A percentile compares a stretch with the other conserved stretches of the same genome.
These are phyloP conservation scores for Macquaria australasica DNA, from an alignment of 2,113 vertebrate species.

Conservation along the genomic window DNA sequence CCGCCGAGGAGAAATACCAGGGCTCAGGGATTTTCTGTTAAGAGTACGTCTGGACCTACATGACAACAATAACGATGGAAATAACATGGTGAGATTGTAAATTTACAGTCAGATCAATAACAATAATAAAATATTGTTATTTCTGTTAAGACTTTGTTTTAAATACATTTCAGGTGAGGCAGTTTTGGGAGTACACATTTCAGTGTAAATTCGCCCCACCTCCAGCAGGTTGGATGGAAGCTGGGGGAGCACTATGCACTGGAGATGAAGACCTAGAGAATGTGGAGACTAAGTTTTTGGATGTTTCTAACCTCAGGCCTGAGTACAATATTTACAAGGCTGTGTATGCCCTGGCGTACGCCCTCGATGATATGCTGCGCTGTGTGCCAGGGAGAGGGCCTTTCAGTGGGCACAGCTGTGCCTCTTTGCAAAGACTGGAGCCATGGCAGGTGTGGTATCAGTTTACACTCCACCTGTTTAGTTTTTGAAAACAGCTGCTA, in stretches of 20 bases:
- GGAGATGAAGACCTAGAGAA: conserved; percentile 74
- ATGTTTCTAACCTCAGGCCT: conserved; percentile 72
- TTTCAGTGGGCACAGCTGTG: conserved; percentile 75
- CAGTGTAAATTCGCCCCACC: conserved; percentile 71
- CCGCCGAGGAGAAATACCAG: conserved; percentile 77
- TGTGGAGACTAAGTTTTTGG: conserved; percentile 59
- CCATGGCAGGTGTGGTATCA: conserved; percentile 79
- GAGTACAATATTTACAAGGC: conserved; percentile 85
- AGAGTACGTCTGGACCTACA: conserved; percentile 57
- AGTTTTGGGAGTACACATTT: conserved; percentile 82
- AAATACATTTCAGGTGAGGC: conserved; percentile 52
- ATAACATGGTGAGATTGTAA: conserved; percentile 63
- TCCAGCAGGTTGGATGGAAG: conserved; percentile 40
- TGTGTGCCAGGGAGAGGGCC: conserved; percentile 78
- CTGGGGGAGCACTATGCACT: conserved; percentile 55
- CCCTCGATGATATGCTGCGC: conserved; percentile 72
- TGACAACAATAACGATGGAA: conserved; percentile 15
- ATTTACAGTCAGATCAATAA: background rate
- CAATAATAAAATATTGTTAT: background rate
- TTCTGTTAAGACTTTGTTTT: background rate
- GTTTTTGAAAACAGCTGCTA: background rate
- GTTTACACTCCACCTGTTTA: background rate
- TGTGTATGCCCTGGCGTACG: conserved; percentile 82
- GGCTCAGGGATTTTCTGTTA: conserved; percentile 74
- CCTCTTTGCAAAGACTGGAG: conserved; percentile 69